These are phyloP conservation scores for Agonopterix subpropinquella DNA, from an alignment of 2,888 invertebrate genomes.

Conservation along the genomic window DNA sequence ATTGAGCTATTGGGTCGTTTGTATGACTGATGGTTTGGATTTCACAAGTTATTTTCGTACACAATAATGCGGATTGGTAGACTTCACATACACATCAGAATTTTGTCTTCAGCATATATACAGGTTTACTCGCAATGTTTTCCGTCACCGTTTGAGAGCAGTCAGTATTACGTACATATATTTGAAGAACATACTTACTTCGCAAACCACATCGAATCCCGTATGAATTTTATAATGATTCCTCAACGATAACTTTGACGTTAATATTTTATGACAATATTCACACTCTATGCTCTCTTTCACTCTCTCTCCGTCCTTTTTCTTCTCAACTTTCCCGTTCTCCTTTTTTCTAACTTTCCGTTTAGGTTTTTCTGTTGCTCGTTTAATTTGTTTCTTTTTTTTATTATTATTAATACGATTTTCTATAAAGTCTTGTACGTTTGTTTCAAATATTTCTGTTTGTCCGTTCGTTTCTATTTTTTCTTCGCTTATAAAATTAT, in stretches of 20 bases:
- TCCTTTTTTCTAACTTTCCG: constrained; percentile 15
- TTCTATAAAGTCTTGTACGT: constrained; percentile 4
- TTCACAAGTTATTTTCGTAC: no score
- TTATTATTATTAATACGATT: constrained; percentile 8
- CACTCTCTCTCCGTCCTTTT: constrained; percentile 21
- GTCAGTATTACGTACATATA: neutral
- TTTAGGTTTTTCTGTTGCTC: constrained; percentile 23
- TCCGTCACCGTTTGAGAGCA: no score
- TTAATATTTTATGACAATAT: constrained; percentile 56
- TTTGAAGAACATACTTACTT: constrained; percentile 21
- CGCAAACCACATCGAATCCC: constrained; percentile 56
- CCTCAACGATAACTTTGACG: constrained; percentile 51
- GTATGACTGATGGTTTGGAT: no score
- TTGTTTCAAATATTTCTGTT: constrained; percentile 4
- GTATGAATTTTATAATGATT: constrained; percentile 67
- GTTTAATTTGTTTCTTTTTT: constrained; percentile 10
- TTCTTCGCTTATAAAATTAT: neutral
- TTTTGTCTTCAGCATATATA: no score
- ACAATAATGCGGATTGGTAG: no score
- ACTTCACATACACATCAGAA: no score
- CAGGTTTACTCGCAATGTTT: no score
- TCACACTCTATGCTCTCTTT: constrained; percentile 57
- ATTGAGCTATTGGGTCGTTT: no score
- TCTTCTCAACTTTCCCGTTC: constrained; percentile 17
- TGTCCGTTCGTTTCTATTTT: constrained; percentile 3